Conservation (phyloP, 2,113 vertebrate genomes). For the Saccopteryx bilineata region DNA sequence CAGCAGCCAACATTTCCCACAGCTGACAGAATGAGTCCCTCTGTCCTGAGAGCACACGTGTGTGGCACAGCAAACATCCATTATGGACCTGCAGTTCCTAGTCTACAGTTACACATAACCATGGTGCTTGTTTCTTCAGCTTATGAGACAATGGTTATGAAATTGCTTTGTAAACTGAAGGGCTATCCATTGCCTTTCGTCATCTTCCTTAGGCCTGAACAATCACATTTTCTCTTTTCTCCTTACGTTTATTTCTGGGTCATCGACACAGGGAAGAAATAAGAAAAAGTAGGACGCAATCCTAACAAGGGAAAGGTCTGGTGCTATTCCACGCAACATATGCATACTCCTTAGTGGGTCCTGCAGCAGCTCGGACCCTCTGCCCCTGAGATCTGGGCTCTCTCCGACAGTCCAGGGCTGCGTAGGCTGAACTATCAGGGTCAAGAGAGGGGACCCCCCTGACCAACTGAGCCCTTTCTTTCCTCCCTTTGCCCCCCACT, state of each 20-base stretch:
- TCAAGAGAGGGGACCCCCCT: not conserved
- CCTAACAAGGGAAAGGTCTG: not conserved
- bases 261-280: not conserved
- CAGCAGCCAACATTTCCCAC: not conserved
- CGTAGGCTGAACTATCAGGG: not conserved
- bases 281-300: not conserved
- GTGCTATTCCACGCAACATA: not conserved
- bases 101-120: not conserved
- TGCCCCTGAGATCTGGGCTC: too few species aligned
- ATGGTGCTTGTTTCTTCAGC: not conserved
- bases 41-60: not conserved
- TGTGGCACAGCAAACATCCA: not conserved
- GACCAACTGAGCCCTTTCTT: not conserved
- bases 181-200: not conserved
- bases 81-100: not conserved
- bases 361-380: not conserved
- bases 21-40: not conserved
- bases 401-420: too few species aligned
- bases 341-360: too few species aligned
- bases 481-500: not conserved
- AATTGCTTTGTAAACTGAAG: not conserved
- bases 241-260: not conserved
- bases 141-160: not conserved
- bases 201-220: not conserved
- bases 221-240: slow-evolving; percentile 8